Evolutionary conservation across 1,140 invertebrate species (phyloP), one percentile per base, ranked within the genome.

Genomic region (Oreohelix idahoensis): DNA sequence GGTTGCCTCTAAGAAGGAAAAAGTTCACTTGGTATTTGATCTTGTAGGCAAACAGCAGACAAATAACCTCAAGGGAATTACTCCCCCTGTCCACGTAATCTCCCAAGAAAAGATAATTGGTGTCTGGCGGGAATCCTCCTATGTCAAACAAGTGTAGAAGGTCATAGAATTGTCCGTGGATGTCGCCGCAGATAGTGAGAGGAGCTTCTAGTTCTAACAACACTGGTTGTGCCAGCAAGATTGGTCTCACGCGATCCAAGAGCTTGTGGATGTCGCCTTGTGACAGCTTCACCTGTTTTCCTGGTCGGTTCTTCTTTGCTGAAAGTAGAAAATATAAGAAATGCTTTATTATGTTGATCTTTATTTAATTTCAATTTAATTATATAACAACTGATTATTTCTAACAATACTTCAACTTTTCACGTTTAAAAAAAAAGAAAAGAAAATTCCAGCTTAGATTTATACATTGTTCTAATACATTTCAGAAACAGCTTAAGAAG

Each of bases 111-210:
- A 79, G 78, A 51, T 79, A 79, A 51, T 79, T 79, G 39, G 78
- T 79, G 0, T 69, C 35, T 8, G 78, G 78, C 11, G 78, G 78
- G 63, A 79, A 66, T 26, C 78, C 78, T 10, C 78, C 78, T 1
- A 79, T 70, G 8, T 66, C 29, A 45, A 79, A 79, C 58, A 79
- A 58, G 4, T 79, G 78, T 5, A 79, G 63, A 1, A 79, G 58
- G 29, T 79, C 78, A 42, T 79, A 79, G 38, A 39, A 79, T 32
- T 79, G 78, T 58, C 78, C 78, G 32, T 79, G 78, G 20, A 79
- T 70, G 49, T 79, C 78, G 13, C 78, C 78, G 53, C 75, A 78
- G 49, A 78, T 58, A 49, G 75, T 78, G 1, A 78, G 0, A n/a
- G 75, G 75, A 2, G 75, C 75, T 13, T 58, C 45, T 26, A 78